Evolutionary conservation across 2,888 invertebrate species (phyloP).

Genomic region (Drosophila yooni): DNA sequence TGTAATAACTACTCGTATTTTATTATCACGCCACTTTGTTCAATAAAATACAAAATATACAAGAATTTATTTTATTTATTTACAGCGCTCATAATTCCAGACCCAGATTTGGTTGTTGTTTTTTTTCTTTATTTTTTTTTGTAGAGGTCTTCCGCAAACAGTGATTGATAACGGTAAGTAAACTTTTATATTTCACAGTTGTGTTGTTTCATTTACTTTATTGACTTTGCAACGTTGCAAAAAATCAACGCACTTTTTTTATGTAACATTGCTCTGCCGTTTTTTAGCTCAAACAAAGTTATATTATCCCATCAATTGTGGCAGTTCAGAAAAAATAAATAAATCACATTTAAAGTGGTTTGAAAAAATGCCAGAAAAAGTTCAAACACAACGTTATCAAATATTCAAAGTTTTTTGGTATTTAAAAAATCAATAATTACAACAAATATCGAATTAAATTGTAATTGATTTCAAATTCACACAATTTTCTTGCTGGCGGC

Average conservation of each 20-base stretch:
- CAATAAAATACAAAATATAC: slow-evolving; percentile 1
- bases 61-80: slow-evolving; percentile 4
- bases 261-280: neutral
- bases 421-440: neutral
- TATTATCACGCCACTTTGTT: slow-evolving; percentile 12
- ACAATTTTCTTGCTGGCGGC: neutral
- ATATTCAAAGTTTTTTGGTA: neutral
- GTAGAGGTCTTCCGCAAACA: neutral
- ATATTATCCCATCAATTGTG: slow-evolving; percentile 15
- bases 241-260: neutral
- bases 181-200: slow-evolving; percentile 3
- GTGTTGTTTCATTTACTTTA: slow-evolving; percentile 20
- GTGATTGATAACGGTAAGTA: slow-evolving; percentile 50
- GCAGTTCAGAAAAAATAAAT: neutral
- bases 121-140: neutral
- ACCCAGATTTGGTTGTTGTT: neutral
- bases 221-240: slow-evolving; percentile 22
- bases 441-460: neutral
- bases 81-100: neutral
- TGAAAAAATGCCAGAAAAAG: neutral
- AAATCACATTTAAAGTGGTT: neutral
- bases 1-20: slow-evolving; percentile 1
- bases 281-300: slow-evolving; percentile 21
- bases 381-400: slow-evolving; percentile 3
- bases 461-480: neutral